Evolutionary conservation across 2,888 invertebrate species (phyloP).

Genomic region (Lasioglossum lativentre): DNA sequence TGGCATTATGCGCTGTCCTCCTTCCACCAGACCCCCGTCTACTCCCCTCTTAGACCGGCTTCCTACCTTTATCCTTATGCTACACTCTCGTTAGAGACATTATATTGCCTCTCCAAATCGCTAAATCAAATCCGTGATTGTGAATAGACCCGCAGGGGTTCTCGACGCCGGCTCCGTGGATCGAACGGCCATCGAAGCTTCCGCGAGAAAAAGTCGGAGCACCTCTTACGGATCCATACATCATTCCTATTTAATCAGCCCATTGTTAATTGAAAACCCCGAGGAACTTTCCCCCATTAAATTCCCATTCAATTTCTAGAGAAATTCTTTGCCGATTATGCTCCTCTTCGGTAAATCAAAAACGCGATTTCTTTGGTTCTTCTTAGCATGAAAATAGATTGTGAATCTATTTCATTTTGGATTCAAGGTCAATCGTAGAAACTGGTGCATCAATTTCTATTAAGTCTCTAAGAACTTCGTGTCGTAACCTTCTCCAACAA

Average conservation of each 20-base stretch:
- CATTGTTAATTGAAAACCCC: background rate
- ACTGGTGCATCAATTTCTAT: too few relatives aligned
- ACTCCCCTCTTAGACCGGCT: constrained; percentile 66
- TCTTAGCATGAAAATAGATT: background rate
- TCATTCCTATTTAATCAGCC: background rate
- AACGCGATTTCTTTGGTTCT: background rate
- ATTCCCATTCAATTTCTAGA: background rate
- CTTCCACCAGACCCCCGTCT: constrained; percentile 32
- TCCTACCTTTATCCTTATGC: constrained; percentile 74
- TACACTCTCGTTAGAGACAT: constrained; percentile 82
- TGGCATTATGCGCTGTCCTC: constrained; percentile 76
- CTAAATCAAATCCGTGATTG: constrained; percentile 80
- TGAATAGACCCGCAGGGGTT: constrained; percentile 71
- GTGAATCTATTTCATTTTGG: background rate
- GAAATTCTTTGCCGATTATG: background rate
- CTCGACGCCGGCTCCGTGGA: constrained; percentile 38
- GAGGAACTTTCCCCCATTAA: background rate
- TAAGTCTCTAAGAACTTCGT: too few relatives aligned
- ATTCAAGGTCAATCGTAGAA: too few relatives aligned
- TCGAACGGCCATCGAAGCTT: constrained; percentile 34
- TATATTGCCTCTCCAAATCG: constrained; percentile 76
- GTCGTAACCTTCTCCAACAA: too few relatives aligned
- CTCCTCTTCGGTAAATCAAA: background rate
- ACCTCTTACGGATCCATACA: background rate
- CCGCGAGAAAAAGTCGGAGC: constrained; percentile 32